Base-by-base conservation (phyloP, 1,140 invertebrate species). In the Drosophila athabasca region DNA sequence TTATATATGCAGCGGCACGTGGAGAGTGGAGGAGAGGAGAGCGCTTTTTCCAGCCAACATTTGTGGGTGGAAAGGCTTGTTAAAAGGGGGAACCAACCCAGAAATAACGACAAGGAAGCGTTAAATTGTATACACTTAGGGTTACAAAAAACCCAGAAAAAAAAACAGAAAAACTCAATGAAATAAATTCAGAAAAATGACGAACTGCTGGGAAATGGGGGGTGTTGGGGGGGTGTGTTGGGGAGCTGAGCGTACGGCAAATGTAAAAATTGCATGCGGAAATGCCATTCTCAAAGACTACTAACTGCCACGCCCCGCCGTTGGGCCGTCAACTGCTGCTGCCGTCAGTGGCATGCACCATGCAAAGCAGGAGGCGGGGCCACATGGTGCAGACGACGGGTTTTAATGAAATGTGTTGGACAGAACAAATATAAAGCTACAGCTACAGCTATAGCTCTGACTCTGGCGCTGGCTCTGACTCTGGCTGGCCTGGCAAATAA, bases 231-330 rank as follows among this genome's bases (percentile, higher is more conserved):
- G 17, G 11, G 6, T n/a, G 17, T 19, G 17, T 1, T 19, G 17
- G 17, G 17, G 35, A 51, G 44, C 31, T 31, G 49, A 62, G 46
- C 24, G 55, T 8, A 59, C 64, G 55, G 71, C 48, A 79, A 80
- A 80, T 80, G 71, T 75, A 72, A 62, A 85, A 90, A 90, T 87
- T 87, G 87, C 87, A 90, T 90, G 81, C 72, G 87, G 87, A 90
- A 90, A 90, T 90, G 87, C 75, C 75, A 82, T 90, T 90, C 67
- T 69, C 75, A 72, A 85, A 81, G 71, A 81, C 85, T 81, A 77
- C 85, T 79, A 85, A 79, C 64, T 76, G 66, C 66, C 70, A 79
- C 76, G 75, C 58, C 85, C 51, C 54, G 46, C 54, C 48, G 4
- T 39, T 39, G 11, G 35, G 59, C 48, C 41, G 55, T 53, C 61